phyloP scores from a whole-genome alignment of 2,888 invertebrate species.

The Cyclophora albipunctata region DNA sequence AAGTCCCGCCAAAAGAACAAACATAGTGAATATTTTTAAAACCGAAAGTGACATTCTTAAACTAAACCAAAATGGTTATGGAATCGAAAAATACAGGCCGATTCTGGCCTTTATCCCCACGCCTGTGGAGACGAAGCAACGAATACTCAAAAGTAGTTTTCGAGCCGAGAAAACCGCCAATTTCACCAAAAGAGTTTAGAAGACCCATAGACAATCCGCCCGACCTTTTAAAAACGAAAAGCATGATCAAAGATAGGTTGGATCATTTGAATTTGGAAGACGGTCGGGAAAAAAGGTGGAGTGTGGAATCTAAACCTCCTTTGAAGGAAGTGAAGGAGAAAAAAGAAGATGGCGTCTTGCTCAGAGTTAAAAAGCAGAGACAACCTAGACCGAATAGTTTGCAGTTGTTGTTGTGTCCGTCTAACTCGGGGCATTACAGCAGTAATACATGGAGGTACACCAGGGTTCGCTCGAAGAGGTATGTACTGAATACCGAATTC shows the following conservation, averaged over 20 bases:
- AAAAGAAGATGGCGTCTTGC: conserved; percentile 51
- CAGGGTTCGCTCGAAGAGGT: conserved; percentile 65
- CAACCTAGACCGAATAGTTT: conserved; percentile 66
- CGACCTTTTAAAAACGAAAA: conserved; percentile 51
- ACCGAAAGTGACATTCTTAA: no score
- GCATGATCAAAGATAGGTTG: conserved; percentile 47
- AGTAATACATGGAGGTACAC: conserved; percentile 69
- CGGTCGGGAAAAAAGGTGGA: conserved; percentile 42
- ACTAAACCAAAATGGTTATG: conserved; percentile 57
- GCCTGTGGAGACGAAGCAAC: conserved; percentile 64
- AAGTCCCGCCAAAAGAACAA: no score
- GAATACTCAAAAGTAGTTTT: conserved; percentile 69
- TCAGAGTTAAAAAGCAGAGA: conserved; percentile 57
- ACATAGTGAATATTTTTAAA: no score
- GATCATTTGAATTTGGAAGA: conserved; percentile 56
- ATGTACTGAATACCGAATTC: conserved; percentile 15
- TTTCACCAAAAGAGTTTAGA: conserved; percentile 53
- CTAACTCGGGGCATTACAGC: conserved; percentile 64
- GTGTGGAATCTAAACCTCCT: conserved; percentile 54
- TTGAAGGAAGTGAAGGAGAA: conserved; percentile 34
- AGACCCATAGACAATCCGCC: conserved; percentile 44
- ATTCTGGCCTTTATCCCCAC: conserved; percentile 67
- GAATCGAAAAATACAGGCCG: conserved; percentile 60
- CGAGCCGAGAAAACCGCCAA: conserved; percentile 58
- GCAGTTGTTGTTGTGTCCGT: conserved; percentile 62